phyloP scores from a whole-genome alignment of 2,113 vertebrate species.

The Thryonomys swinderianus region DNA sequence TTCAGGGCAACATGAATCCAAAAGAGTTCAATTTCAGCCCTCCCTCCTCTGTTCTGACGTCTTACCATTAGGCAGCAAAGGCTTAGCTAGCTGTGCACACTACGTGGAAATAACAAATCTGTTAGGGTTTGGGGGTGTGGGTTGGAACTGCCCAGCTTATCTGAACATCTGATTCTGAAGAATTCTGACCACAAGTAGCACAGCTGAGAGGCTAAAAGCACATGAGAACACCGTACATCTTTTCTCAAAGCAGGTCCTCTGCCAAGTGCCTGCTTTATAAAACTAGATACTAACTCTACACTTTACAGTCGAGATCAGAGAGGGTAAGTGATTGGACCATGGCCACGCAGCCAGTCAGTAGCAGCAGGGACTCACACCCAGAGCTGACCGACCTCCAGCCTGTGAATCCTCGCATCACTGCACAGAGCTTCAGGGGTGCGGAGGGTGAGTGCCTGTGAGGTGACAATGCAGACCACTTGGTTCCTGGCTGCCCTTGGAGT shows the following conservation, averaged over 20 bases:
- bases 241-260: not conserved
- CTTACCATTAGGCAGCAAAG: not conserved
- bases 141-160: not conserved
- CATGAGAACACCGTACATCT: no score
- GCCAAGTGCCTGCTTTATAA: not conserved
- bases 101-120: not conserved
- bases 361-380: not conserved
- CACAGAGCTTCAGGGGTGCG: no score
- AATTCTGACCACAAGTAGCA: not conserved
- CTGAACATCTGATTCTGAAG: not conserved
- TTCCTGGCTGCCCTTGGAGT: accelerated
- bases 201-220: not conserved
- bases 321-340: not conserved
- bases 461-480: not conserved
- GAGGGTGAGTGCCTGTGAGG: not conserved
- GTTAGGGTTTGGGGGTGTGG: not conserved
- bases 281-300: not conserved
- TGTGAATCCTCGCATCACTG: not conserved
- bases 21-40: not conserved
- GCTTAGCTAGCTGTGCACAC: not conserved
- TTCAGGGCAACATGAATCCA: accelerated
- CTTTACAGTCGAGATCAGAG: not conserved
- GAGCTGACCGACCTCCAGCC: not conserved
- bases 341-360: not conserved
- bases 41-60: not conserved